These are phyloP conservation scores for Desmophyllum pertusum DNA, from an alignment of 92 coral and sea anemone species.

Conservation along the genomic window DNA sequence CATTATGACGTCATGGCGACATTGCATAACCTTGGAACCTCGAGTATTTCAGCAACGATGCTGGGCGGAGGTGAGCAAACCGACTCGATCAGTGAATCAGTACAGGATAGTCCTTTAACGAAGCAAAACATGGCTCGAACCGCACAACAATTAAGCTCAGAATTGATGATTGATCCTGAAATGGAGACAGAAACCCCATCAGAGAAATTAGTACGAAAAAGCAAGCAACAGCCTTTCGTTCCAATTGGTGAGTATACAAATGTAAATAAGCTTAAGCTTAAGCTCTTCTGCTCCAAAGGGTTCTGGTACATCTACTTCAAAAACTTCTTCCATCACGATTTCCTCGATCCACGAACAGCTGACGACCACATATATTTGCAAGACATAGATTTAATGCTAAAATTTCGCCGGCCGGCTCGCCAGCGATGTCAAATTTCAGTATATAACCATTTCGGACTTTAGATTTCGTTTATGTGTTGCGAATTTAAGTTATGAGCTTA, in stretches of 20 bases:
- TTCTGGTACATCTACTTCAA: too few relatives aligned
- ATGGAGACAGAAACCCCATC: constrained; percentile 74
- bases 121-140: constrained; percentile 39
- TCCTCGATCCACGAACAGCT: too few relatives aligned
- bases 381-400: too few relatives aligned
- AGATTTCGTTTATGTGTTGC: neutral
- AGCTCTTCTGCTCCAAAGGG: neutral
- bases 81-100: neutral
- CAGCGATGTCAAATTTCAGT: neutral
- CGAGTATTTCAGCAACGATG: constrained; percentile 2
- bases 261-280: neutral
- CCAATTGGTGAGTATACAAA: constrained; percentile 82
- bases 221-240: constrained; percentile 91
- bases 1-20: neutral
- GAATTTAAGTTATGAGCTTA: neutral
- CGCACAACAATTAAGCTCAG: constrained; percentile 59
- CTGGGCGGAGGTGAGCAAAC: neutral
- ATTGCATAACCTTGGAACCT: constrained; percentile 4
- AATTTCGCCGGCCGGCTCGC: neutral
- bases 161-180: constrained; percentile 64
- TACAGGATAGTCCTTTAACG: neutral
- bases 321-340: neutral
- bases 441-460: too few relatives aligned
- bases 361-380: too few relatives aligned
- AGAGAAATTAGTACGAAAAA: constrained; percentile 87